Evolutionary conservation across 2,113 vertebrate species (phyloP).

Genomic region (Nibea albiflora): DNA sequence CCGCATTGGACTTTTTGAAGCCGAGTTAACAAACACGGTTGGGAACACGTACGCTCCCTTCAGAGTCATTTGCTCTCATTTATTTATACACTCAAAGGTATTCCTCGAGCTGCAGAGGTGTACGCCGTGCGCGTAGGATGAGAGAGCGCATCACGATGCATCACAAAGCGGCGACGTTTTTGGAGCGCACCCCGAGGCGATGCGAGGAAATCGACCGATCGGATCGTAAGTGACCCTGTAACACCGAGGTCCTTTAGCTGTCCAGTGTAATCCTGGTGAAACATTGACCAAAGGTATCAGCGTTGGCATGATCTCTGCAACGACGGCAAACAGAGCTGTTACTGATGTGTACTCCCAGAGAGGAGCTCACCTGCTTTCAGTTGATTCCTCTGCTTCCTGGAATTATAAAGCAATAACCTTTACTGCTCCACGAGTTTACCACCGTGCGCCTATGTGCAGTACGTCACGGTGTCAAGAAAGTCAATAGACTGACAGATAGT

Average conservation of each 20-base stretch:
- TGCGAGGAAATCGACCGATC: neutral
- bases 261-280: constrained; percentile 12
- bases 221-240: neutral
- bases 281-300: constrained; percentile 12
- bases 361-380: neutral
- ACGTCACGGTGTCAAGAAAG: neutral
- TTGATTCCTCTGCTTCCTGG: constrained; percentile 6
- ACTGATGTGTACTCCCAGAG: constrained; percentile 13
- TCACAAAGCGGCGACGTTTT: neutral
- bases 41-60: constrained; percentile 5
- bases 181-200: neutral
- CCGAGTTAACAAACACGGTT: constrained; percentile 31
- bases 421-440: neutral
- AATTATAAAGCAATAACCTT: constrained; percentile 23
- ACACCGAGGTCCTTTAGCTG: neutral
- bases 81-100: constrained; percentile 3
- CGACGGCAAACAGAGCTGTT: constrained; percentile 11
- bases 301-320: neutral
- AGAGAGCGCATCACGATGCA: too few relatives aligned
- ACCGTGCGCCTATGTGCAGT: neutral
- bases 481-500: neutral
- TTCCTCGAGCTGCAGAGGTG: neutral
- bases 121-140: neutral
- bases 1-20: constrained; percentile 35
- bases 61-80: constrained; percentile 14